Conservation (phyloP, 2,797 vertebrate species). For the Fringilla coelebs region DNA sequence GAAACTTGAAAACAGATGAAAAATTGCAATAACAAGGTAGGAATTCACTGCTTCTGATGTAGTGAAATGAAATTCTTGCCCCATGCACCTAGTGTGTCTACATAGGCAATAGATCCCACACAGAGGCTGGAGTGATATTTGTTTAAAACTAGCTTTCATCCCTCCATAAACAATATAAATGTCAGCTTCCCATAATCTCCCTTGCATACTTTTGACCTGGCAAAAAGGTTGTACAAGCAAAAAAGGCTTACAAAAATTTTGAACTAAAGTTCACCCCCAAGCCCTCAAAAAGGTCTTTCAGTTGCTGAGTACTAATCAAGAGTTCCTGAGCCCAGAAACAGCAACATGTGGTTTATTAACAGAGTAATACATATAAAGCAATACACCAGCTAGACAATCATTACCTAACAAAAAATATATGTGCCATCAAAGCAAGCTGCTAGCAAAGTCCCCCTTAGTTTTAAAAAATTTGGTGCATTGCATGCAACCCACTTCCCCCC, state of each 20-base stretch:
- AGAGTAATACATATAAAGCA: neutral
- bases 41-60: slow-evolving; percentile 15
- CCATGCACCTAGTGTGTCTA: neutral
- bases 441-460: neutral
- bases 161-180: slow-evolving; percentile 29
- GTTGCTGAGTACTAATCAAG: neutral
- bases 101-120: neutral
- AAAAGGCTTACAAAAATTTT: neutral
- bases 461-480: neutral
- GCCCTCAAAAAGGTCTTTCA: neutral
- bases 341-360: neutral
- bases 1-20: slow-evolving; percentile 14
- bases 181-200: neutral
- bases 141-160: slow-evolving; percentile 10
- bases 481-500: rapidly evolving
- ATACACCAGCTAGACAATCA: neutral
- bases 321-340: neutral
- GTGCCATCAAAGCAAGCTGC: neutral
- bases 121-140: neutral
- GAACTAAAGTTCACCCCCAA: neutral
- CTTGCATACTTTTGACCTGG: neutral
- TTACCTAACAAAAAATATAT: neutral
- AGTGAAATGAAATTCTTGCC: slow-evolving; percentile 34
- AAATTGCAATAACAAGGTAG: slow-evolving; percentile 23
- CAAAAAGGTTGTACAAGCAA: neutral